These are phyloP conservation scores for Neelides sp. DNA, from an alignment of 1,140 invertebrate genomes.

Conservation along the genomic window DNA sequence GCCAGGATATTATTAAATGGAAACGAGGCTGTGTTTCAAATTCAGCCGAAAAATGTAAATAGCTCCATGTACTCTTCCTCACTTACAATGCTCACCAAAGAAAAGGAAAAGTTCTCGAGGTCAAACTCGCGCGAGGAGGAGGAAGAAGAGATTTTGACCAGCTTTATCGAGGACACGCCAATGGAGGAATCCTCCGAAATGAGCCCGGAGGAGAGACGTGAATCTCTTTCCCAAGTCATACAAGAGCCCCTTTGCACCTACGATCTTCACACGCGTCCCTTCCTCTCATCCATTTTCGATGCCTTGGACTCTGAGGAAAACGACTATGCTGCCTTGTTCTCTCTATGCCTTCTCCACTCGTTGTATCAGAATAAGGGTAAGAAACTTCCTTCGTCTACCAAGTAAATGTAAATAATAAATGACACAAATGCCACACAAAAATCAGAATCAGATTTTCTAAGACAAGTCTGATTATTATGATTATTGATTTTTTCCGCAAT, in stretches of 20 bases:
- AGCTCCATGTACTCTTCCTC: slow-evolving; percentile 3
- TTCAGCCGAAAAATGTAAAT: slow-evolving; percentile 8
- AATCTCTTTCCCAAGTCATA: slow-evolving; percentile 4
- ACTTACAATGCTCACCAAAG: background rate
- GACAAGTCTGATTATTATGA: too few species aligned
- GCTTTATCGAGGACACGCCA: background rate
- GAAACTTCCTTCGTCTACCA: slow-evolving; percentile 33
- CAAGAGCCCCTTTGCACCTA: background rate
- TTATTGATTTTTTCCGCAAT: too few species aligned
- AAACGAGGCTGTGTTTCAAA: slow-evolving; percentile 25
- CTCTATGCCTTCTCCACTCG: slow-evolving; percentile 81
- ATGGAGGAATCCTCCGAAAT: background rate
- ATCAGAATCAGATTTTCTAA: too few species aligned
- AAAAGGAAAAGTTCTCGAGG: background rate
- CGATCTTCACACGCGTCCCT: slow-evolving; percentile 50
- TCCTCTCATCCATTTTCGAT: slow-evolving; percentile 74
- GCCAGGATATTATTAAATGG: slow-evolving; percentile 78
- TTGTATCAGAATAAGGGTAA: slow-evolving; percentile 86
- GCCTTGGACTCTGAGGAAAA: slow-evolving; percentile 72
- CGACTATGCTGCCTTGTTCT: slow-evolving; percentile 86
- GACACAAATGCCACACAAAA: too few species aligned
- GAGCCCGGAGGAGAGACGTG: background rate
- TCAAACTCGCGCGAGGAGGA: background rate
- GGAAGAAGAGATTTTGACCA: too few species aligned
- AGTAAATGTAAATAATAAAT: too few species aligned